Evolutionary conservation across 2,113 vertebrate genomes (phyloP).

Genomic region (Chauna torquata): DNA sequence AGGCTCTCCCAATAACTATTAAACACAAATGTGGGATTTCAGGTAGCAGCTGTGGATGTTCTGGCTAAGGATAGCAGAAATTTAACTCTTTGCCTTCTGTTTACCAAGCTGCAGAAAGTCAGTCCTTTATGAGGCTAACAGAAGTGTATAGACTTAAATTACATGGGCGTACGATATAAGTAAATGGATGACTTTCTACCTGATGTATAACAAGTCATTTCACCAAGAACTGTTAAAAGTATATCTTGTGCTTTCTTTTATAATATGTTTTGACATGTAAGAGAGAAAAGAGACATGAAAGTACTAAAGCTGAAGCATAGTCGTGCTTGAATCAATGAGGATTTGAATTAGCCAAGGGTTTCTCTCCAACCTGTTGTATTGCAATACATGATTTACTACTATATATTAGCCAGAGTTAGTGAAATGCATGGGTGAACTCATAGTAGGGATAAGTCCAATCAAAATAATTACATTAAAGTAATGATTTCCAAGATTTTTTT

Average conservation of each 20-base stretch:
- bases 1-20: neutral
- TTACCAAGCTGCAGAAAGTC: neutral
- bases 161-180: neutral
- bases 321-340: neutral
- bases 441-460: neutral
- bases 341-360: neutral
- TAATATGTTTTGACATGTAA: neutral
- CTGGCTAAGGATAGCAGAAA: neutral
- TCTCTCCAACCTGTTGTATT: neutral
- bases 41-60: neutral
- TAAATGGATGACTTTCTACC: neutral
- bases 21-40: neutral
- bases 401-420: neutral
- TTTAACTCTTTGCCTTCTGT: neutral
- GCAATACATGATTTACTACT: neutral
- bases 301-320: neutral
- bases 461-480: neutral
- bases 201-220: neutral
- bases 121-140: neutral
- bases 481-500: neutral
- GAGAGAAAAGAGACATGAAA: neutral
- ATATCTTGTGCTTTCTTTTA: neutral
- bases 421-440: neutral
- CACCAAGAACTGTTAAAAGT: neutral
- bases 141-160: neutral